Evolutionary conservation across 2,888 invertebrate species (phyloP).

Genomic region (Plemyria rubiginata): DNA sequence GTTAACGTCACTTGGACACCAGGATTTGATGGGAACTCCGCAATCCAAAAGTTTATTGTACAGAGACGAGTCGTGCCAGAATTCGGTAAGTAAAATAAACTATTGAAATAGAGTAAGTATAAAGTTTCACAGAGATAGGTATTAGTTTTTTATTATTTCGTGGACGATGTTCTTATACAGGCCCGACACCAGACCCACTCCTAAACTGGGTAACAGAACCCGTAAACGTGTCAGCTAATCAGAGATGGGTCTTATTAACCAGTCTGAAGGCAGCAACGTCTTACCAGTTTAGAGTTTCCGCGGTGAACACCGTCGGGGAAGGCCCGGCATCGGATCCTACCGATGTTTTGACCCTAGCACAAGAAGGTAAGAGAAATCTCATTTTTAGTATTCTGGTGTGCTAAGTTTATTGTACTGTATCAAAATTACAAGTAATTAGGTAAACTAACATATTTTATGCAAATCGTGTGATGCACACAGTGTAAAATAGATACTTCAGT

Average conservation of each 20-base stretch:
- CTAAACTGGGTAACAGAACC: constrained; percentile 95
- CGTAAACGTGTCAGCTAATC: constrained; percentile 92
- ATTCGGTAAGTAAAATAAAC: constrained; percentile 81
- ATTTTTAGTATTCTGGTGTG: background rate
- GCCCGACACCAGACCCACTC: constrained; percentile 93
- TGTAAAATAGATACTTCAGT: constrained; percentile 15
- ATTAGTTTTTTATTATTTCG: background rate
- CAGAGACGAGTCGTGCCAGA: constrained; percentile 96
- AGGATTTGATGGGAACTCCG: constrained; percentile 98
- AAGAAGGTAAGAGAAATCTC: constrained; percentile 90
- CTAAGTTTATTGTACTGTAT: constrained; percentile 2
- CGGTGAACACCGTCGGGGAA: constrained; percentile 98
- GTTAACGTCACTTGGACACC: constrained; percentile 98
- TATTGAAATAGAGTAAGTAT: background rate
- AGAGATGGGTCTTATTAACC: constrained; percentile 91
- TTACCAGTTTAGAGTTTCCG: constrained; percentile 98
- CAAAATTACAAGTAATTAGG: constrained; percentile 5
- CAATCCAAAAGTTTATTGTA: constrained; percentile 95
- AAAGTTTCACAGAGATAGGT: background rate
- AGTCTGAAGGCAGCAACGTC: constrained; percentile 97
- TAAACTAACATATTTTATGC: constrained; percentile 18
- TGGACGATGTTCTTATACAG: constrained; percentile 67
- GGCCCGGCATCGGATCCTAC: constrained; percentile 96
- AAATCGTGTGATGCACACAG: constrained; percentile 23
- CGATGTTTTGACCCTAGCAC: constrained; percentile 95